Evolutionary conservation across 1,140 invertebrate genomes (phyloP).

Genomic region (Scylla paramamosain): DNA sequence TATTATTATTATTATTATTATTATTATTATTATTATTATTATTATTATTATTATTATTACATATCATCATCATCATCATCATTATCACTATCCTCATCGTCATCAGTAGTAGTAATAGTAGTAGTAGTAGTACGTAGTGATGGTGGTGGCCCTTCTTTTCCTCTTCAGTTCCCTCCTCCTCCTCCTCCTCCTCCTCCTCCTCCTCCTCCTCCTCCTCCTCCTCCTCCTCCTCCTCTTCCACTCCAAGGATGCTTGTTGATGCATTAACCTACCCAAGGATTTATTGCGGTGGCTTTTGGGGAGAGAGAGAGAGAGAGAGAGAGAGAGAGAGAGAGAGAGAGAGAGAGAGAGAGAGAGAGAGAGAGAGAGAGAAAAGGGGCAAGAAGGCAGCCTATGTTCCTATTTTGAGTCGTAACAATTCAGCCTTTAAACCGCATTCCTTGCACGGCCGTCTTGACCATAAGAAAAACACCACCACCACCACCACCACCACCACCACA

Average conservation of each 20-base stretch:
- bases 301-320: slow-evolving; percentile 20
- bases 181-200: neutral
- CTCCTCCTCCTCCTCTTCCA: neutral
- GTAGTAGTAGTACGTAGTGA: neutral
- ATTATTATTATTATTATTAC: slow-evolving; percentile 27
- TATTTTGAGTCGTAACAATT: neutral
- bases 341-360: slow-evolving; percentile 3
- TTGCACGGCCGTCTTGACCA: too few relatives aligned
- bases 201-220: neutral
- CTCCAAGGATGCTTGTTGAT: neutral
- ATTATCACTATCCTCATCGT: neutral
- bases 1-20: slow-evolving; percentile 35
- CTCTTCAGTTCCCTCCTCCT: neutral
- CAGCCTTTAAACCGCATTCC: neutral
- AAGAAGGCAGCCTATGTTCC: neutral
- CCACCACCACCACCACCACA: neutral
- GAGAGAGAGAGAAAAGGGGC: neutral
- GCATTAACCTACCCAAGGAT: neutral
- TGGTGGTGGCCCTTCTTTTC: neutral
- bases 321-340: slow-evolving; percentile 18
- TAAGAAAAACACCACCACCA: neutral
- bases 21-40: slow-evolving; percentile 34
- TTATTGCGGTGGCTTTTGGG: neutral
- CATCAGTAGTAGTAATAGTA: too few relatives aligned
- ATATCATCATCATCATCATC: too few relatives aligned